Conservation (phyloP, 1,140 invertebrate genomes). For the Acyrthosiphon pisum region DNA sequence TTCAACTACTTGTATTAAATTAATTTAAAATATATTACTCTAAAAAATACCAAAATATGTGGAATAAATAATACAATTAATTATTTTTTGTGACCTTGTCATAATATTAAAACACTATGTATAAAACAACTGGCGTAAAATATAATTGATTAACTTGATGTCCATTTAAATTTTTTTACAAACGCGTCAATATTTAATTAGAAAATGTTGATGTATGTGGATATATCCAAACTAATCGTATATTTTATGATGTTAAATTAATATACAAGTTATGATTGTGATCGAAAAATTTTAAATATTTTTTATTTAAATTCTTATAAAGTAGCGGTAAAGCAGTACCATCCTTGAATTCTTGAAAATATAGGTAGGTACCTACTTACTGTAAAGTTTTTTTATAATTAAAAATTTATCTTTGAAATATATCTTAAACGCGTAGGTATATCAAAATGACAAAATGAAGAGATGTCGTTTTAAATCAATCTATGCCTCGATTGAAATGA, state of each 20-base stretch:
- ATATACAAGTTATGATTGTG: background rate
- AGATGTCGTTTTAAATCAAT: background rate
- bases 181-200: background rate
- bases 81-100: background rate
- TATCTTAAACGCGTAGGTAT: background rate
- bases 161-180: background rate
- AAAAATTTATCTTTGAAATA: background rate
- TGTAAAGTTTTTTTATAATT: background rate
- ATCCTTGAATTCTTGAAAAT: background rate
- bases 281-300: background rate
- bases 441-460: background rate
- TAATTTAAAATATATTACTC: slow-evolving; percentile 1
- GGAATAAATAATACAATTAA: background rate
- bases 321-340: background rate
- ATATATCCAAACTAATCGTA: background rate
- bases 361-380: background rate
- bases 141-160: background rate
- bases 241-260: background rate
- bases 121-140: background rate
- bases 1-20: background rate
- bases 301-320: background rate
- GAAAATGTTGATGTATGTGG: background rate
- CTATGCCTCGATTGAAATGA: background rate
- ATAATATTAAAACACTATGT: background rate
- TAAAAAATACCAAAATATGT: background rate